phyloP scores from a whole-genome alignment of 2,113 vertebrate genomes.

The Felis chaus region DNA sequence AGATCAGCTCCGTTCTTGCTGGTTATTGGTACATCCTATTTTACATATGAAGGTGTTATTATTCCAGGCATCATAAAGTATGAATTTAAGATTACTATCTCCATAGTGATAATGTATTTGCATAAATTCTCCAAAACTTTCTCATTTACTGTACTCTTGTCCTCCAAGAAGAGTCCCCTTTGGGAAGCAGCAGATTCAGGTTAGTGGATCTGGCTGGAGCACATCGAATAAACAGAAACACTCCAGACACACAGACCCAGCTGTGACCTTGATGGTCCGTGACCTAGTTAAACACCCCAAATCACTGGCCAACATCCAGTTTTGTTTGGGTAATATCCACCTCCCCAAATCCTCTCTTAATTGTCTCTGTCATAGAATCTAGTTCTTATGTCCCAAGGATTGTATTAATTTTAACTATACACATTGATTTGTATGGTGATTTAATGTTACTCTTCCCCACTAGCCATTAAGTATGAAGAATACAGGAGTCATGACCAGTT shows the following conservation, averaged over 20 bases:
- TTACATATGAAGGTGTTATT: background rate
- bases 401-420: background rate
- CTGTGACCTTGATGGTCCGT: background rate
- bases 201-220: background rate
- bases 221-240: background rate
- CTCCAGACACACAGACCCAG: background rate
- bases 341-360: background rate
- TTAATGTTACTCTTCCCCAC: background rate
- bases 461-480: background rate
- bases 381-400: background rate
- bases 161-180: background rate
- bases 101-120: background rate
- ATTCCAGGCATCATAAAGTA: background rate
- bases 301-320: background rate
- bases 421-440: background rate
- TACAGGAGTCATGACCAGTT: background rate
- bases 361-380: background rate
- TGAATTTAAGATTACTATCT: background rate
- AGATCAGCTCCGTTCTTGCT: background rate
- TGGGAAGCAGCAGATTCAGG: background rate
- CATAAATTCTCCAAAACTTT: background rate
- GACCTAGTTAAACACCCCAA: background rate
- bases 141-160: background rate
- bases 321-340: background rate
- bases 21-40: background rate